Evolutionary conservation across 2,113 vertebrate genomes (phyloP), one percentile per base, ranked within the genome.

Genomic region (Castor canadensis): DNA sequence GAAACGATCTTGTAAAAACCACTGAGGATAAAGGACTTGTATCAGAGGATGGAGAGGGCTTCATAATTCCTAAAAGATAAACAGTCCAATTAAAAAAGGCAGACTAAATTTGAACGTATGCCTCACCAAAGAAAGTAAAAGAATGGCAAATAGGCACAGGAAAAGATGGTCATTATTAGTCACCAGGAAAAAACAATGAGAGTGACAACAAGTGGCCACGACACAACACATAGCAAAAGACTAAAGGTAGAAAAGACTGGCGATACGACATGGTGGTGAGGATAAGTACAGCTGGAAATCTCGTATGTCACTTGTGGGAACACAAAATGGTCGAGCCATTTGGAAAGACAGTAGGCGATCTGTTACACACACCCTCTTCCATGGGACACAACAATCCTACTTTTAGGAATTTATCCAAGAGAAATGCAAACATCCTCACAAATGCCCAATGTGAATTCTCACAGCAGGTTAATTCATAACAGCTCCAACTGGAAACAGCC

Each of bases 371-470:
- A 85, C 56, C 69, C 3, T 85, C 10, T n/a, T 85, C 45, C 13
- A 56, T 66, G 54, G 71, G 38, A 93, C 15, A 10, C 8, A 75
- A 15, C 12, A 69, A 95, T 71, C 13, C 24, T 73, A 35, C 24
- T 92, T 87, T 75, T 52, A 67, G 54, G 60, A 45, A n/a, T 80
- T 71, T 95, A 86, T 19, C 32, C n/a, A 84, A 60, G n/a, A 90
- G 87, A 58, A 89, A 43, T 58, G 38, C 62, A 95, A 72, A 72
- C 19, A 54, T 28, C 22, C 54, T 91, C 52, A 79, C 45, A 60
- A 49, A 82, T 24, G 64, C 6, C n/a, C 66, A 47, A 82, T 82
- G 30, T 72, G 45, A 66, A 69, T 82, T 17, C 28, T 88, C 22
- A 28, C 11, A 72, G 85, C 35, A 62, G 38, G 60, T 85, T 76